These are phyloP conservation scores for Melikaiella ostensackeni DNA, from an alignment of 2,888 invertebrate species.

Conservation along the genomic window DNA sequence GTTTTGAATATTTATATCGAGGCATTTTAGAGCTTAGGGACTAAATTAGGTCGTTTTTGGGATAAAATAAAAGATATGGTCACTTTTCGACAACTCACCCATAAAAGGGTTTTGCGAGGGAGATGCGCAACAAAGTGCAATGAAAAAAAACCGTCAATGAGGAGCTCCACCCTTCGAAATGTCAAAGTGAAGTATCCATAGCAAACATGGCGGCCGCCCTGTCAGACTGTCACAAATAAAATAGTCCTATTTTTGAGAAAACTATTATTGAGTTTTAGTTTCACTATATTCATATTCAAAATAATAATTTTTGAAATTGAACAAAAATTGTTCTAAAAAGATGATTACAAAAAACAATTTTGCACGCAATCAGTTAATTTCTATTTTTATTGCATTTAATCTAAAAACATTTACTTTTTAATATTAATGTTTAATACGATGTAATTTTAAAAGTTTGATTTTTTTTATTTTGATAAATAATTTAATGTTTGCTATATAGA, in stretches of 20 bases:
- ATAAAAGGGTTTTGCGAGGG: slow-evolving; percentile 3
- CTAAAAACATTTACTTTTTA: background rate
- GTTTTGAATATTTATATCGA: background rate
- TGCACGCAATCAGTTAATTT: too few relatives aligned
- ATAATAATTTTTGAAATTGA: too few relatives aligned
- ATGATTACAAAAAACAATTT: too few relatives aligned
- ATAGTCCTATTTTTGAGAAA: too few relatives aligned
- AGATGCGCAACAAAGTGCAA: background rate
- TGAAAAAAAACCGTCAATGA: background rate
- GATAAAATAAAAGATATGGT: slow-evolving; percentile 6
- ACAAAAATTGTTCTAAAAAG: too few relatives aligned
- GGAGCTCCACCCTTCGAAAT: slow-evolving; percentile 13
- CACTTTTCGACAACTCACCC: slow-evolving; percentile 26
- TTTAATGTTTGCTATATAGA: background rate
- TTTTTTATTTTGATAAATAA: background rate
- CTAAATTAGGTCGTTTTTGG: background rate
- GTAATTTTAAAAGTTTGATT: background rate
- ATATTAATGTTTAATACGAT: background rate
- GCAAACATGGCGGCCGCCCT: background rate
- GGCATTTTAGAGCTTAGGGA: background rate
- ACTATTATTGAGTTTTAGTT: too few relatives aligned
- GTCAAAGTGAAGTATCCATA: background rate
- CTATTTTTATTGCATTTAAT: background rate
- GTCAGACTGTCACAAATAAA: background rate
- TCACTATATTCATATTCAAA: too few relatives aligned